A percentile compares a stretch with the other conserved stretches of the same genome.
Evolutionary conservation across 2,888 invertebrate species (phyloP).

Genomic region (Aspidiotus destructor): DNA sequence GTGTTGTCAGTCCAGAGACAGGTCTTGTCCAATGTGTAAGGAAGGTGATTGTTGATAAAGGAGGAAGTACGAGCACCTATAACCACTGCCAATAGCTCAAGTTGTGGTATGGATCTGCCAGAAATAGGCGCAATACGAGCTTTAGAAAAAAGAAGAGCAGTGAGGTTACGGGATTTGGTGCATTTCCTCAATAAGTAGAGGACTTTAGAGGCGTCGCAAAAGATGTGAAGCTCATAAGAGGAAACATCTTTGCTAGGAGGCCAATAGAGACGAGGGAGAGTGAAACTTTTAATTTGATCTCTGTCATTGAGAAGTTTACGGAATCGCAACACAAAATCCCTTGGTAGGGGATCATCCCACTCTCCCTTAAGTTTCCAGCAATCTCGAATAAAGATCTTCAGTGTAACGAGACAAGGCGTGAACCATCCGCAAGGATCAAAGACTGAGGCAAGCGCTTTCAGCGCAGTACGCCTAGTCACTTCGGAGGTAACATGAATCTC

Average conservation of each 20-base stretch:
- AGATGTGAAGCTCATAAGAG: neutral
- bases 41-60: neutral
- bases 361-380: neutral
- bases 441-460: neutral
- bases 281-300: neutral
- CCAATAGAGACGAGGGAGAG: neutral
- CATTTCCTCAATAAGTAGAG: neutral
- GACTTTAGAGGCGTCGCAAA: constrained; percentile 1
- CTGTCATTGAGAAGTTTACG: neutral
- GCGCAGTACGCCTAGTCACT: neutral
- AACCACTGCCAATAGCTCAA: neutral
- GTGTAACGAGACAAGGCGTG: neutral
- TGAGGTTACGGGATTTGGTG: too few relatives aligned
- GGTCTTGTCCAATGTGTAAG: neutral
- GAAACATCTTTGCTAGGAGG: neutral
- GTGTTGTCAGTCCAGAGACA: constrained; percentile 5
- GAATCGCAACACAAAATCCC: neutral
- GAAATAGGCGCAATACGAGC: neutral
- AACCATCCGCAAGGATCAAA: neutral
- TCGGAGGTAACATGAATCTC: too few relatives aligned
- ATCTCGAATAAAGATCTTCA: neutral
- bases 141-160: constrained; percentile 5
- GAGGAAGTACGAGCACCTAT: neutral
- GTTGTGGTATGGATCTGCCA: neutral
- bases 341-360: constrained; percentile 4